Evolutionary conservation across 2,113 vertebrate genomes (phyloP), one percentile per base, ranked within the genome.

Genomic region (Gnathonemus echidnorhynchus): DNA sequence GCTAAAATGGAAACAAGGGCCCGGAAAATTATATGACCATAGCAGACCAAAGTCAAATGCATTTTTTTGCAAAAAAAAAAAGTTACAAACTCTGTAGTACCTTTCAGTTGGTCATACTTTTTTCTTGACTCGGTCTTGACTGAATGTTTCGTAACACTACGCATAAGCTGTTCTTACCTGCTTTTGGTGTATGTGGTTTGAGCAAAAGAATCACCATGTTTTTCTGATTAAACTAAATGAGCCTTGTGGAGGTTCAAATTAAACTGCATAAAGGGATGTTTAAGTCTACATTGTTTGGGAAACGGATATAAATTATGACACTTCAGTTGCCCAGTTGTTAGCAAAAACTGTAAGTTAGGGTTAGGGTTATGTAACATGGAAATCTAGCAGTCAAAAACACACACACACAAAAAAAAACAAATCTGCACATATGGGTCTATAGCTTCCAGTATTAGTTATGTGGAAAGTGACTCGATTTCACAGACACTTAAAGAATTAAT

Each of bases 1-100:
- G 24, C 66, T 94, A 45, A 92, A 88, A 92, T 92, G 88, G 88
- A 91, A 35, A 92, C 89, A 66, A 42, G 50, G 92, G 92, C 91
- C 88, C 88, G 89, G 89, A 2, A 89, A 87, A 89, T 92, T 92
- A 92, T 91, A 88, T 84, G 91, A 92, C 88, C 0, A 90, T 90
- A 92, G 93, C 89, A 93, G 90, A 89, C 21, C 77, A 70, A 24
- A 48, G 24, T 35, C 49, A 87, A 87, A 53, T 8, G 84, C n/a
- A 56, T 85, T 88, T 53, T 87, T 90, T 77, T 89, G 48, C 35
- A 90, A 85, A 27, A 83, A 66, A 93, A 90, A 53, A 89, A 5
- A 5, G 89, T 89, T 91, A 88, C 49, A 90, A 53, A 11, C 6
- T 58, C 24, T 39, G 15, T 46, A 77, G 31, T 39, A 39, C 19